These are phyloP conservation scores for Ceyx melanurus DNA, from an alignment of 2,113 vertebrate genomes.

Conservation along the genomic window DNA sequence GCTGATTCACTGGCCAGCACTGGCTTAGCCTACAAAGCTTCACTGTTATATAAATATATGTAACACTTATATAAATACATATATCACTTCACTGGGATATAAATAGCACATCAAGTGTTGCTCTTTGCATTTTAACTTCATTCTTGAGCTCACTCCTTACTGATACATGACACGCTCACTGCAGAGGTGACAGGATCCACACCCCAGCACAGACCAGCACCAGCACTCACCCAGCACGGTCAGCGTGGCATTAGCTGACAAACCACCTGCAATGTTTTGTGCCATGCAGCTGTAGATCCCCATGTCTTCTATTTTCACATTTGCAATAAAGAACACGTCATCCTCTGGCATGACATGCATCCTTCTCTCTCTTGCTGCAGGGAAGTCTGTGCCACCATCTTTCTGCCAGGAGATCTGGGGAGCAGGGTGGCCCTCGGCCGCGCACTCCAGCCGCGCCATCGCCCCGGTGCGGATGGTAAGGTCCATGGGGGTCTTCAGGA, in stretches of 20 bases:
- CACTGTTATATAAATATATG: background rate
- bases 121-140: background rate
- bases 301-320: constrained; percentile 85
- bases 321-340: constrained; percentile 84
- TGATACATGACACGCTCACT: background rate
- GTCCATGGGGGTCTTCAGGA: constrained; percentile 85
- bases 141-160: background rate
- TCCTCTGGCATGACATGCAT: constrained; percentile 87
- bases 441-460: constrained; percentile 83
- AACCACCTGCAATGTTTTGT: constrained; percentile 77
- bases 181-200: background rate
- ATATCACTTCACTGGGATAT: no score
- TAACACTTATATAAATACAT: no score
- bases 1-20: background rate
- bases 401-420: constrained; percentile 88
- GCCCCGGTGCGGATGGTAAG: constrained; percentile 81
- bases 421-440: constrained; percentile 80
- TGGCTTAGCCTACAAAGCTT: background rate
- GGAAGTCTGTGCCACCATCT: constrained; percentile 85
- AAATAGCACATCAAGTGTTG: background rate
- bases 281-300: constrained; percentile 85
- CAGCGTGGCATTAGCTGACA: constrained; percentile 81
- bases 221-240: constrained; percentile 76
- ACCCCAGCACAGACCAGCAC: background rate
- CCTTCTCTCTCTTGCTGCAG: constrained; percentile 83